Percentiles rank a stretch among this genome's conserved stretches.
These are phyloP conservation scores for Anniella stebbinsi DNA, from an alignment of 2,797 vertebrate species.

Conservation along the genomic window DNA sequence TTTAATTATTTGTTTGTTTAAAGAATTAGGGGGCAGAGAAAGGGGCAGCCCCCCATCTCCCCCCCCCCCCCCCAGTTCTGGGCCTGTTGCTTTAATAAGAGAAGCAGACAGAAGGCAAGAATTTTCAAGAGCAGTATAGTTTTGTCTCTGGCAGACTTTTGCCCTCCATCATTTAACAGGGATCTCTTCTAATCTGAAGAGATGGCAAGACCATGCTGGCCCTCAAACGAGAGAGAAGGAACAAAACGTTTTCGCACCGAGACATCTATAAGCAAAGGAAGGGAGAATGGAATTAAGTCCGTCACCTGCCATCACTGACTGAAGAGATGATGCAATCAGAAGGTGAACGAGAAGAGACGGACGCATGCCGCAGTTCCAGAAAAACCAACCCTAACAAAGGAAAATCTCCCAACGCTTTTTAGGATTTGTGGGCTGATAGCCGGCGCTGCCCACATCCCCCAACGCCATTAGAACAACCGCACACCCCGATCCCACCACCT, in stretches of 20 bases:
- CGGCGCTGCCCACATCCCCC: background rate
- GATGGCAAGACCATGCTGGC: background rate
- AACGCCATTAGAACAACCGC: background rate
- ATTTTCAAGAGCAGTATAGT: background rate
- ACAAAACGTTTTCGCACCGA: background rate
- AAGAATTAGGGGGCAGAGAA: too few species aligned
- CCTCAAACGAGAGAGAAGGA: background rate
- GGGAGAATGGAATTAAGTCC: background rate
- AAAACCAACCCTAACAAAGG: background rate
- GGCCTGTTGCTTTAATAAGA: background rate
- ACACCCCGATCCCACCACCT: background rate
- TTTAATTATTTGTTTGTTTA: background rate
- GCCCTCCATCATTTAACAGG: too few species aligned
- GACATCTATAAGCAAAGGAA: background rate
- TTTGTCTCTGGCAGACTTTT: background rate
- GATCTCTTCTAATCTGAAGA: too few species aligned
- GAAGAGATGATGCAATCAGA: conserved; percentile 22
- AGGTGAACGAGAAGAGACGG: background rate
- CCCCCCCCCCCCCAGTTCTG: background rate
- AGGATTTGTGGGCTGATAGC: background rate
- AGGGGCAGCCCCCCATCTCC: background rate
- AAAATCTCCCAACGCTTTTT: too few species aligned
- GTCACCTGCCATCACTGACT: too few species aligned
- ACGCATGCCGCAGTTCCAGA: too few species aligned
- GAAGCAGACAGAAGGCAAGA: background rate